A percentile compares a stretch with the other conserved stretches of the same genome.
Conservation (phyloP, 2,888 invertebrate species). For the Cataglyphis albicans region DNA sequence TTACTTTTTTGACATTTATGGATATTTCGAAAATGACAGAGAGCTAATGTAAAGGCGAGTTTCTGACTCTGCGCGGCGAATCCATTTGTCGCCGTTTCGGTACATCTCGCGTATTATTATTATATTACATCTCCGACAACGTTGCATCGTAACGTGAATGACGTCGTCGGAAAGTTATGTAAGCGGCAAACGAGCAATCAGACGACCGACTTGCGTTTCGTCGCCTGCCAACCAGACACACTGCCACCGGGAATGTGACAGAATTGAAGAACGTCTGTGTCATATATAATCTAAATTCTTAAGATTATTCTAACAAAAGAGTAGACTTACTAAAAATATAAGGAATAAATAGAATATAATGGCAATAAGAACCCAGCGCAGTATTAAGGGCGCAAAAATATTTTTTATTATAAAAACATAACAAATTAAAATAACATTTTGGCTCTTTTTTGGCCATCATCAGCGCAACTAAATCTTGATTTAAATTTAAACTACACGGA, state of each 20-base stretch:
- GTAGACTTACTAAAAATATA: not conserved
- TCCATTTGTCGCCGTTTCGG: not conserved
- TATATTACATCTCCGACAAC: not conserved
- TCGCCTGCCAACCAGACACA: not conserved
- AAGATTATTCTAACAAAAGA: not conserved
- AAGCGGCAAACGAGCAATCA: constrained; percentile 42
- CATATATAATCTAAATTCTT: not conserved
- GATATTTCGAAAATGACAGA: not conserved
- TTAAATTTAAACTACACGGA: no score
- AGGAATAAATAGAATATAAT: no score
- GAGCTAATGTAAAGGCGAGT: not conserved
- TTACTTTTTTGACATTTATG: not conserved
- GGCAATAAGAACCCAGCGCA: no score
- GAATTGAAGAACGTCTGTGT: not conserved
- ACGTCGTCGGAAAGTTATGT: constrained; percentile 45
- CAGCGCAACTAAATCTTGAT: no score
- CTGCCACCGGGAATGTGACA: not conserved
- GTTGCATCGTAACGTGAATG: constrained; percentile 17
- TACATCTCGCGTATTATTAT: not conserved
- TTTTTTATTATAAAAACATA: no score
- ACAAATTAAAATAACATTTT: no score
- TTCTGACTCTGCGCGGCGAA: not conserved
- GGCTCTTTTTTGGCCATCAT: no score
- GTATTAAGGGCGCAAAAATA: no score
- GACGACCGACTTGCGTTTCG: constrained; percentile 40